Conservation (phyloP, 2,888 invertebrate species). For the Hyposoter didymator region DNA sequence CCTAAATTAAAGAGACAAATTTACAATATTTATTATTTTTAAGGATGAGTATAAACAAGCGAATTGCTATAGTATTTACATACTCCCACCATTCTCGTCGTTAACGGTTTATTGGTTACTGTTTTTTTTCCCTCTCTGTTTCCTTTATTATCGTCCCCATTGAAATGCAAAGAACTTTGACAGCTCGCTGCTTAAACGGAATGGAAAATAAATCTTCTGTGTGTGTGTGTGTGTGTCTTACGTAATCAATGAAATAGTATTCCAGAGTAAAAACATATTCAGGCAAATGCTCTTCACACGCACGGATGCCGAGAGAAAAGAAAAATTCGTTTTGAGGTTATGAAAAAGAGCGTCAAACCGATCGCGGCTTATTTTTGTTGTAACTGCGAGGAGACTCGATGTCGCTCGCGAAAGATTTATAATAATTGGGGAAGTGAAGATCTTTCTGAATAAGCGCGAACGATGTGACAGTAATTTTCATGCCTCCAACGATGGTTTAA, state of each 20-base stretch:
- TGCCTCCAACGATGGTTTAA: background rate
- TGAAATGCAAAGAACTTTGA: slow-evolving; percentile 58
- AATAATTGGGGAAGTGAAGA: slow-evolving; percentile 42
- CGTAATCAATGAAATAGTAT: slow-evolving; percentile 28
- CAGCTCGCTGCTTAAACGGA: slow-evolving; percentile 48
- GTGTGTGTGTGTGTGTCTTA: slow-evolving; percentile 13
- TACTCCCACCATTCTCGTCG: slow-evolving; percentile 70
- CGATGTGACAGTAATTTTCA: slow-evolving; percentile 33
- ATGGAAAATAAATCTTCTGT: slow-evolving; percentile 37
- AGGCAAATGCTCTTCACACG: slow-evolving; percentile 24
- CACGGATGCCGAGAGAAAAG: slow-evolving; percentile 21
- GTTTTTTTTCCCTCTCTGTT: slow-evolving; percentile 42
- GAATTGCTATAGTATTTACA: slow-evolving; percentile 66
- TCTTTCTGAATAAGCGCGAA: slow-evolving; percentile 37
- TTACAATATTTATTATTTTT: slow-evolving; percentile 57
- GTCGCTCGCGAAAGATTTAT: slow-evolving; percentile 48
- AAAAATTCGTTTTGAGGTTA: slow-evolving; percentile 1
- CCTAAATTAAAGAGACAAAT: slow-evolving; percentile 67
- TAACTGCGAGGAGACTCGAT: slow-evolving; percentile 2
- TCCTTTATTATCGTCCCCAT: slow-evolving; percentile 48
- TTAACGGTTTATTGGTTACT: slow-evolving; percentile 64
- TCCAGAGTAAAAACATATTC: background rate
- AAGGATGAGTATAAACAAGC: slow-evolving; percentile 61
- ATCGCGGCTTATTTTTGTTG: slow-evolving; percentile 20
- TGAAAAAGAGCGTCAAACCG: slow-evolving; percentile 28